Percentiles rank a stretch among this genome's conserved stretches.
These are phyloP conservation scores for Panurus biarmicus DNA, from an alignment of 2,113 vertebrate species.

Conservation along the genomic window DNA sequence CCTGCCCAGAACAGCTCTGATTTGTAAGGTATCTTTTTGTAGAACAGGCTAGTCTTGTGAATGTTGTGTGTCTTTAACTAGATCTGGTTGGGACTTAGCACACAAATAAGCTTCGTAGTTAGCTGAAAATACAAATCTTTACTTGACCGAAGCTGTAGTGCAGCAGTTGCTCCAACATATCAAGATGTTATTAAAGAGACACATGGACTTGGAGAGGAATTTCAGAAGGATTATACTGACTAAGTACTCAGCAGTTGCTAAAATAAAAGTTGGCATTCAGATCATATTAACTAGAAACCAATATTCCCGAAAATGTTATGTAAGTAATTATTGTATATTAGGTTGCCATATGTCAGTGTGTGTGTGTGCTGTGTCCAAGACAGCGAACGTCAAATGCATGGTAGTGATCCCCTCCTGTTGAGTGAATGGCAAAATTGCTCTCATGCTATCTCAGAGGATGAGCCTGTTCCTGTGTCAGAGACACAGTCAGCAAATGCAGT, in stretches of 20 bases:
- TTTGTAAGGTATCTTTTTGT: background rate
- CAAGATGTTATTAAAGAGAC: slow-evolving; percentile 52
- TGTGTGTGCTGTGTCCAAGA: background rate
- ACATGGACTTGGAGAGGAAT: background rate
- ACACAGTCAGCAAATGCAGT: background rate
- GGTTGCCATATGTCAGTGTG: background rate
- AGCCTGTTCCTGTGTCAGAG: background rate
- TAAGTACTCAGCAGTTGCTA: background rate
- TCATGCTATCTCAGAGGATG: background rate
- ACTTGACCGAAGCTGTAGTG: slow-evolving; percentile 41
- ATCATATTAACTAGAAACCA: background rate
- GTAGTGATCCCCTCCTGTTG: background rate
- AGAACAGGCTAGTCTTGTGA: background rate
- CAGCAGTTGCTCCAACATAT: slow-evolving; percentile 60
- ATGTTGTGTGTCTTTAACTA: background rate
- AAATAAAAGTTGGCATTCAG: slow-evolving; percentile 6
- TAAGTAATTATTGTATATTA: background rate
- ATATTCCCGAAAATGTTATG: background rate
- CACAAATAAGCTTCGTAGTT: background rate
- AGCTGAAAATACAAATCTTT: background rate
- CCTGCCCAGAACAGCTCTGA: background rate
- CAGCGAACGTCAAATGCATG: background rate
- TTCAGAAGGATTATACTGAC: slow-evolving; percentile 22
- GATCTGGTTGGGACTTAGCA: background rate
- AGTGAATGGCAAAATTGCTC: background rate